phyloP scores from a whole-genome alignment of 1,140 invertebrate species.

The Drosophila busckii region DNA sequence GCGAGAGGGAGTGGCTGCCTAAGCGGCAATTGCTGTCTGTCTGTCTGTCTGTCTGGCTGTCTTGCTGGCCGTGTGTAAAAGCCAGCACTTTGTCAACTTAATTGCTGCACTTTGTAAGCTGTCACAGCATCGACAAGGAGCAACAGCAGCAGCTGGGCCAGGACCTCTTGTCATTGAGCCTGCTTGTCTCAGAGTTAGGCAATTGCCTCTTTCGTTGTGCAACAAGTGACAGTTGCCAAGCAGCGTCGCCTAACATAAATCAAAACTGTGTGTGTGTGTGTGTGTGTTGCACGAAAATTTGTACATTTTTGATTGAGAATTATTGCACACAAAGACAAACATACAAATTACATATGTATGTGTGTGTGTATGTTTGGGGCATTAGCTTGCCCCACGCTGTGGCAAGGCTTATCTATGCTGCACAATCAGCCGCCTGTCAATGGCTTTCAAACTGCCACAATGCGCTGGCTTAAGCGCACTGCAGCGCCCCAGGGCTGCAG shows the following conservation, averaged over 20 bases:
- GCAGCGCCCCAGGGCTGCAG: no score
- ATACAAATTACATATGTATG: no score
- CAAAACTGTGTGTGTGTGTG: no score
- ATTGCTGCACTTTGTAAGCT: constrained; percentile 75
- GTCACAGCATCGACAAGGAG: constrained; percentile 38
- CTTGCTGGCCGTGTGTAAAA: constrained; percentile 43
- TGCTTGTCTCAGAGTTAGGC: not conserved
- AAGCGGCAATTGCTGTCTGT: no score
- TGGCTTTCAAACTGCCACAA: constrained; percentile 8
- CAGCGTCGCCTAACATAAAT: constrained; percentile 22
- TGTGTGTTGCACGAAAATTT: constrained; percentile 16
- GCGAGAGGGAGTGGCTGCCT: no score
- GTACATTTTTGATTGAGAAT: constrained; percentile 52
- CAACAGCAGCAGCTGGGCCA: not conserved
- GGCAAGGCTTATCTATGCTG: constrained; percentile 5
- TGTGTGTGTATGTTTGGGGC: not conserved
- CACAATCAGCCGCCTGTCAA: constrained; percentile 19
- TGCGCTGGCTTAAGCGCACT: no score
- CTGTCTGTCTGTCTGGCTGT: no score
- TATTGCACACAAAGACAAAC: constrained; percentile 29
- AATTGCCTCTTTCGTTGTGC: constrained; percentile 1
- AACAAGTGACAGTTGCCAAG: constrained; percentile 8
- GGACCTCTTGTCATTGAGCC: constrained; percentile 17
- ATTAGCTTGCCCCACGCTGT: not conserved
- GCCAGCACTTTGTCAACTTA: constrained; percentile 69